Evolutionary conservation across 2,888 invertebrate species (phyloP), one percentile per base, ranked within the genome.

Genomic region (Callyntrura sp.): DNA sequence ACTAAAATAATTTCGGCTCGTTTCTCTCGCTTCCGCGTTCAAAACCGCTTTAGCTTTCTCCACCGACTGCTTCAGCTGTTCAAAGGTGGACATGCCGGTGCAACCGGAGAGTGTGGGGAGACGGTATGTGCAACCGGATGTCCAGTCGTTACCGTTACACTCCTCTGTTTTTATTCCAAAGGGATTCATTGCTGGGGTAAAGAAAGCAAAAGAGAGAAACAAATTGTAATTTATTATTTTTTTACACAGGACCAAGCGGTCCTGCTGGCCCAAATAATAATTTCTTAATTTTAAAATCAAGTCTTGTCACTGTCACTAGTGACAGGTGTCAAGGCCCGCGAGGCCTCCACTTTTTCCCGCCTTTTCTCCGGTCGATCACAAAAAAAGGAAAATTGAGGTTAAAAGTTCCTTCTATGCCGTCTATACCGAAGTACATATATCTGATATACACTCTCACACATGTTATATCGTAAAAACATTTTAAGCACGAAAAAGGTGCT

Each of bases 21-120:
- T 91, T 85, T 92, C 92, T 60, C 91, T 85, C 2, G 92, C 92
- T 70, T 93, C 93, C 0, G 92, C 93, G 60, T 90, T 92, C 73
- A 98, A 95, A 0, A 97, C 98, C 0, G 98, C 98, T 94, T 98
- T 98, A 65, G 98, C 98, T 94, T 98, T 98, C 94, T 98, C 98
- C 65, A 98, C 98, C 94, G 97, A 97, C 94, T 98, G 98, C 94
- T 98, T 98, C 91, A 98, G 95, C 94, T 98, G 98, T 94, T 98
- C 98, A 95, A 98, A 98, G 12, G 98, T 98, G 92, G 97, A 97
- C 92, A 93, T 92, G n/a, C 93, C 92, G 12, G 92, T 91, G 85
- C 93, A 93, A 23, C 88, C 90, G 43, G 90, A 88, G 55, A 93
- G 92, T 94, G 96, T 96, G 90, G 97, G 97, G 79, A 95, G 95